Evolutionary conservation across 2,113 vertebrate genomes (phyloP).

Genomic region (Heptranchias perlo): DNA sequence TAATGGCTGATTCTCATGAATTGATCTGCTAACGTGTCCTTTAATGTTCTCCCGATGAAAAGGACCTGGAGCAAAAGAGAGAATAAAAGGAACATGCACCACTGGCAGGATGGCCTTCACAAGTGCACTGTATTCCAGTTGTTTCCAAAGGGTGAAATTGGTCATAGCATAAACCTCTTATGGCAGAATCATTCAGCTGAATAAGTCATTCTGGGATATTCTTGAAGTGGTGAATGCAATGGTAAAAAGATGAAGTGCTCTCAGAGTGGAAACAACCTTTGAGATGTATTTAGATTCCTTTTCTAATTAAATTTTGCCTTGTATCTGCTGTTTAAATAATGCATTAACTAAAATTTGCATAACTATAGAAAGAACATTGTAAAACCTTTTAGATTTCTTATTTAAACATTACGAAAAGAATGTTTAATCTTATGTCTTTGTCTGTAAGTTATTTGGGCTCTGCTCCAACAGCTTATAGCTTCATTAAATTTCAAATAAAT

Average conservation of each 20-base stretch:
- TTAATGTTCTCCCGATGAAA: background rate
- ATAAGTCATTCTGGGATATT: background rate
- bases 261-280: background rate
- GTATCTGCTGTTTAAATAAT: background rate
- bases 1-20: background rate
- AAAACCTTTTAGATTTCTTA: background rate
- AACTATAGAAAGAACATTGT: background rate
- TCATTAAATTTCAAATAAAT: slow-evolving; percentile 23
- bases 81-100: background rate
- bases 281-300: background rate
- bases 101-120: background rate
- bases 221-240: background rate
- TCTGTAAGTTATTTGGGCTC: background rate
- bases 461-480: background rate
- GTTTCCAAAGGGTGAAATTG: background rate
- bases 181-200: background rate
- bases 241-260: background rate
- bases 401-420: background rate
- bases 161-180: background rate
- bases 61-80: background rate
- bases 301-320: background rate
- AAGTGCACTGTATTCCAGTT: background rate
- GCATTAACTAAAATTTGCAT: background rate
- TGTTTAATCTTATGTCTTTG: background rate
- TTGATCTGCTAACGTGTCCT: background rate